Percentiles rank a stretch among this genome's conserved stretches.
phyloP scores from a whole-genome alignment of 2,888 invertebrate species.

The Zonitis immaculata region DNA sequence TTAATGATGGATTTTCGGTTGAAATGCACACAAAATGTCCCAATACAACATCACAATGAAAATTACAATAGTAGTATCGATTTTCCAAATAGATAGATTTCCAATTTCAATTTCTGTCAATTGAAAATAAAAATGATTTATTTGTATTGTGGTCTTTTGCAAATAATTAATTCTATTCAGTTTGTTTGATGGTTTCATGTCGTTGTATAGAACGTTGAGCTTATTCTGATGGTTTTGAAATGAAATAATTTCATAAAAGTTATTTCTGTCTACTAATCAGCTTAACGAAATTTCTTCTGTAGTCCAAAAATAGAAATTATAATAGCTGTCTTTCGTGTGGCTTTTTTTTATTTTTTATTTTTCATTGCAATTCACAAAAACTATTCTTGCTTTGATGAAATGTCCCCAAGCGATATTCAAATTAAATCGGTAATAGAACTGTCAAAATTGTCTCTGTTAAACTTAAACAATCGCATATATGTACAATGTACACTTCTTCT shows the following conservation, averaged over 20 bases:
- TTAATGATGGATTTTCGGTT: background rate
- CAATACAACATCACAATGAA: no score
- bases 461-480: no score
- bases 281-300: background rate
- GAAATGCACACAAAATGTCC: conserved; percentile 12
- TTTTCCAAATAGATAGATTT: no score
- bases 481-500: no score
- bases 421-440: background rate
- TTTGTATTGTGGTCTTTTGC: background rate
- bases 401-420: background rate
- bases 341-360: background rate
- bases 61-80: no score
- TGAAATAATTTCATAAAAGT: background rate
- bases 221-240: background rate
- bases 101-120: background rate
- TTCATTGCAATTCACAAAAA: no score
- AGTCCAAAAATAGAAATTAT: no score
- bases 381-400: no score
- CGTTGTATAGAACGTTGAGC: background rate
- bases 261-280: background rate
- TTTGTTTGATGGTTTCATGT: background rate
- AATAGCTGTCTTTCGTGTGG: no score
- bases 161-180: background rate
- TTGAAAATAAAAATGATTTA: background rate
- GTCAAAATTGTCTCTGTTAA: no score